Evolutionary conservation across 2,797 vertebrate genomes (phyloP), one percentile per base, ranked within the genome.

Genomic region (Sebastes melanostomus): DNA sequence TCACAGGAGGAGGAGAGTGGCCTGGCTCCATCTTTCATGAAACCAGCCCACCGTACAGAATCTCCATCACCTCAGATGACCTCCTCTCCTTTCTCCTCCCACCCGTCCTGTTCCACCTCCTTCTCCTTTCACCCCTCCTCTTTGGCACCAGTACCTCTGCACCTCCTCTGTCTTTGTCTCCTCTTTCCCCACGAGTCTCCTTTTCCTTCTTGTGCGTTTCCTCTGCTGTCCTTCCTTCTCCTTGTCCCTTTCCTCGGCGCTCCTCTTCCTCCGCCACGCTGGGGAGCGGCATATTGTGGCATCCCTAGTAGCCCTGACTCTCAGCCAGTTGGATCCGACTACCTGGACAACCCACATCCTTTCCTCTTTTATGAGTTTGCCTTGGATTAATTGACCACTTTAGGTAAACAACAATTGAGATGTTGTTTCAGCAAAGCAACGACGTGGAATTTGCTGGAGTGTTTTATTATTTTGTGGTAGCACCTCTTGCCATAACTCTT

Each of bases 311-410:
- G 72, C 70, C 54, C 80, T 72, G 78, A 85, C 78, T 72, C 63
- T 56, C 34, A 63, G 89, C 88, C 88, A 89, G 75, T 77, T 92
- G 91, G 92, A 92, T 72, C 77, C 0, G 68, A 67, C 84, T 83
- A 89, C 85, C 86, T 82, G 85, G 80, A 85, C 85, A 86, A 72
- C 90, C 87, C 82, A 84, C 90, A 89, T 86, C 83, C 78, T 90
- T 91, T 90, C 86, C 84, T 88, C 73, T 90, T 91, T 93, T 88
- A 92, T 83, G 78, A 87, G 81, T 88, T 91, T 88, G 88, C 86
- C 84, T 93, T 24, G 78, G 87, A 93, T 92, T 91, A 92, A 92
- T 92, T 92, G 91, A 87, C 89, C 90, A 90, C 82, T 93, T 93
- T 85, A 88, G 86, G 86, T 92, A 90, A 93, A 91, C 89, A 91